Conservation (phyloP, 1,140 invertebrate species). For the Brachionus rotundiformis region DNA sequence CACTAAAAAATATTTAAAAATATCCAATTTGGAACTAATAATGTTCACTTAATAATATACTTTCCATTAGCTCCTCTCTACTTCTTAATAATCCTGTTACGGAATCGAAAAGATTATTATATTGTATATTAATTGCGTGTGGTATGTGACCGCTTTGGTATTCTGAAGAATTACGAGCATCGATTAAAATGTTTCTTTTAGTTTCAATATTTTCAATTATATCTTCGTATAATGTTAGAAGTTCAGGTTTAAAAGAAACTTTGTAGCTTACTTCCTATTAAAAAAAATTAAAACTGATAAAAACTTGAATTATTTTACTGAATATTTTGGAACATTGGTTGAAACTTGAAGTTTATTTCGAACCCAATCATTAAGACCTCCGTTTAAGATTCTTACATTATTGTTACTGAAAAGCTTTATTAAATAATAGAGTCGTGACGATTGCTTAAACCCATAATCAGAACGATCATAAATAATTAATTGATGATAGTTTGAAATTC, state of each 20-base stretch:
- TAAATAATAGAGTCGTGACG: slow-evolving; percentile 54
- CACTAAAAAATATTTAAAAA: not conserved
- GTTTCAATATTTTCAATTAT: not conserved
- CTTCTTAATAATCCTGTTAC: not conserved
- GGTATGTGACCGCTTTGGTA: not conserved
- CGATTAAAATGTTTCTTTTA: not conserved
- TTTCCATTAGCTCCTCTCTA: not conserved
- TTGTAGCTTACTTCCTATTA: not conserved
- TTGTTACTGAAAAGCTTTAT: slow-evolving; percentile 54
- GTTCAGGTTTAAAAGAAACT: not conserved
- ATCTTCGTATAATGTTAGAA: not conserved
- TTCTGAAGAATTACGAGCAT: not conserved
- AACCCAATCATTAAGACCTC: slow-evolving; percentile 55
- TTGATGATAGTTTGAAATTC: slow-evolving; percentile 53
- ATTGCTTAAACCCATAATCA: slow-evolving; percentile 53
- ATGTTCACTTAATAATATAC: too few relatives aligned
- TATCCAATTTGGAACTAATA: too few relatives aligned
- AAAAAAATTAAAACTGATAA: not conserved
- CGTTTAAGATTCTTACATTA: slow-evolving; percentile 55
- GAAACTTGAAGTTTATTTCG: not conserved
- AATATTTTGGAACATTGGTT: not conserved
- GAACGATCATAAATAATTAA: slow-evolving; percentile 55
- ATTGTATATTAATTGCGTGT: slow-evolving; percentile 35
- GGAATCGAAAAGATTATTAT: not conserved
- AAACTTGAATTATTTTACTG: not conserved